Conservation (phyloP, 2,888 invertebrate genomes). For the Sinodicranocentrus sp. region DNA sequence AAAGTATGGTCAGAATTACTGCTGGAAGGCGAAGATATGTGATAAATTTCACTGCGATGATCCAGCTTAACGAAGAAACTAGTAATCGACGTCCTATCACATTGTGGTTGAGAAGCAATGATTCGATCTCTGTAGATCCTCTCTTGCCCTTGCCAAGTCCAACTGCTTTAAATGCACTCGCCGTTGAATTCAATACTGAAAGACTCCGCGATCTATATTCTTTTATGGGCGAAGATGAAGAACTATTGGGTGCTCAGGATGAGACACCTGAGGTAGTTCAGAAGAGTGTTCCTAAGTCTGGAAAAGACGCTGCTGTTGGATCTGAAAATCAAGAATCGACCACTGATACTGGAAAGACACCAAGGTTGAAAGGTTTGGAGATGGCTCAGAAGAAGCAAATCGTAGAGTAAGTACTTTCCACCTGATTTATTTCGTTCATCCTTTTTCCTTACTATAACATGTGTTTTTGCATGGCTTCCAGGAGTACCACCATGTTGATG, state of each 20-base stretch:
- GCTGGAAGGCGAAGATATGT: conserved; percentile 87
- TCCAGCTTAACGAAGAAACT: conserved; percentile 86
- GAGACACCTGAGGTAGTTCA: conserved; percentile 25
- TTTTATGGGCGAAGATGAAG: conserved; percentile 47
- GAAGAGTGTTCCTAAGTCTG: conserved; percentile 33
- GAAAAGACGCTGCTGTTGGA: conserved; percentile 24
- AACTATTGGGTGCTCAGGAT: conserved; percentile 29
- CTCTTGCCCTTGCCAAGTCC: conserved; percentile 34
- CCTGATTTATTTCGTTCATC: neutral
- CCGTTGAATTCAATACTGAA: conserved; percentile 8
- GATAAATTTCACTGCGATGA: conserved; percentile 88
- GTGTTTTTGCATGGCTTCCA: neutral
- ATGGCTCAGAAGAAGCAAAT: conserved; percentile 51
- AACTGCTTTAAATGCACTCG: conserved; percentile 22
- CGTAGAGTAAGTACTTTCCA: conserved; percentile 44
- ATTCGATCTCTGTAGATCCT: conserved; percentile 19
- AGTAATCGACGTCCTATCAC: conserved; percentile 89
- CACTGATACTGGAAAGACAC: conserved; percentile 37
- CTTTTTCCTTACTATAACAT: neutral
- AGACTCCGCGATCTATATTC: conserved; percentile 30
- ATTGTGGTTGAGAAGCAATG: conserved; percentile 79
- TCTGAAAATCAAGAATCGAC: conserved; percentile 27
- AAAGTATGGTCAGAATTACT: conserved; percentile 84
- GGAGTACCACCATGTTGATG: conserved; percentile 79
- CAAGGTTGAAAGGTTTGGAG: conserved; percentile 51